Conservation (phyloP, 2,888 invertebrate species). For the Drosophila neutralis region DNA sequence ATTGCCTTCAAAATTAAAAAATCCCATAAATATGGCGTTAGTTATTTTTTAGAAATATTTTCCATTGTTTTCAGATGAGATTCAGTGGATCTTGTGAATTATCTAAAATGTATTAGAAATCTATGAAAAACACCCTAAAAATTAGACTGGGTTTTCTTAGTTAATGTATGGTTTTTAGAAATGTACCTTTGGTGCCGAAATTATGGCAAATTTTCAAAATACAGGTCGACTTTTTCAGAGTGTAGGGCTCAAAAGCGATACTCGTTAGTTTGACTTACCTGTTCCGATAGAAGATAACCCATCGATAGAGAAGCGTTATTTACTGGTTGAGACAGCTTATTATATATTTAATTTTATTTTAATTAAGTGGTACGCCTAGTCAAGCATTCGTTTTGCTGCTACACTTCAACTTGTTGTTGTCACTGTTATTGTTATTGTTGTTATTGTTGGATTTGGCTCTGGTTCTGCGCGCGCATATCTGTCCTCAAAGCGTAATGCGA, state of each 20-base stretch:
- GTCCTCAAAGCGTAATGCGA: slow-evolving; percentile 23
- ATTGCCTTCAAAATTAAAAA: too few relatives aligned
- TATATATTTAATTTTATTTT: neutral
- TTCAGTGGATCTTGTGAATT: neutral
- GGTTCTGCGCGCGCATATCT: slow-evolving; percentile 71
- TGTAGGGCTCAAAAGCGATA: neutral
- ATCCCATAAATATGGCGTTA: too few relatives aligned
- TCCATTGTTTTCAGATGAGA: neutral
- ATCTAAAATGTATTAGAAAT: too few relatives aligned
- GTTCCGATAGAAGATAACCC: neutral
- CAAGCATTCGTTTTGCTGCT: neutral
- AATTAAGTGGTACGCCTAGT: neutral
- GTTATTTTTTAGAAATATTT: too few relatives aligned
- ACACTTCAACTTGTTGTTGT: slow-evolving; percentile 15
- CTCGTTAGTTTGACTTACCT: neutral
- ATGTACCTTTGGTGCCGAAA: neutral
- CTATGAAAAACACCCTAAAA: too few relatives aligned
- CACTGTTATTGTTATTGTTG: slow-evolving; percentile 12
- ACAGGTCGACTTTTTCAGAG: too few relatives aligned
- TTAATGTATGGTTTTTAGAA: neutral
- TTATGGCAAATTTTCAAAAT: neutral
- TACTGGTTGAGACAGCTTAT: neutral
- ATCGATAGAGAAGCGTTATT: neutral
- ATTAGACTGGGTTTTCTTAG: fast-evolving
- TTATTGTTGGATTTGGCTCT: slow-evolving; percentile 41